Conservation (phyloP, 2,797 vertebrate species). For the Hippopotamyrus pictus region DNA sequence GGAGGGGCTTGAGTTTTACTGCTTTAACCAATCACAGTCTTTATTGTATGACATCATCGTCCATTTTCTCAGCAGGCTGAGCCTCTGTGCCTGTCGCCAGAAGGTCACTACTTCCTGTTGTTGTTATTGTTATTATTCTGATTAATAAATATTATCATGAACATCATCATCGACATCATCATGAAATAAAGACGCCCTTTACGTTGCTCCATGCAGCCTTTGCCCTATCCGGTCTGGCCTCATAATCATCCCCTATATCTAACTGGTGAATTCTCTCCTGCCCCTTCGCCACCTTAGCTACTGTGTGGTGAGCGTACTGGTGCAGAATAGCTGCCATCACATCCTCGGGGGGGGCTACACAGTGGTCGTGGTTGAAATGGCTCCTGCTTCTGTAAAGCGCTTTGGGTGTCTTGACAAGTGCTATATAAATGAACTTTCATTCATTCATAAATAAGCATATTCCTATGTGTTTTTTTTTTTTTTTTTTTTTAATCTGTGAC, state of each 20-base stretch:
- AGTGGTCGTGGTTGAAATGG: not conserved
- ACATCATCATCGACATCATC: not conserved
- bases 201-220: not conserved
- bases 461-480: not conserved
- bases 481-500: not conserved
- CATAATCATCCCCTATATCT: too few relatives aligned
- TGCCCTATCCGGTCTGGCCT: not conserved
- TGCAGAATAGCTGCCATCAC: too few relatives aligned
- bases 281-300: too few relatives aligned
- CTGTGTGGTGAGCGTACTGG: too few relatives aligned
- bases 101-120: not conserved
- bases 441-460: not conserved
- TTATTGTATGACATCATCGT: not conserved
- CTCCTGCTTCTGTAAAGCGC: not conserved
- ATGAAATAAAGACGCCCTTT: not conserved
- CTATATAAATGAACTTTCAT: not conserved
- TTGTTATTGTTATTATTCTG: not conserved
- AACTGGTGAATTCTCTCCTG: too few relatives aligned
- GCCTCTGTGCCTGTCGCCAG: not conserved
- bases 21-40: not conserved
- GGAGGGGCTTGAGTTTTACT: not conserved
- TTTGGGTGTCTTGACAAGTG: not conserved
- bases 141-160: not conserved
- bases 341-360: too few relatives aligned
- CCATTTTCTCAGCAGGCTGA: not conserved